Conservation (phyloP, 2,113 vertebrate genomes). For the Poecilia latipinna region DNA sequence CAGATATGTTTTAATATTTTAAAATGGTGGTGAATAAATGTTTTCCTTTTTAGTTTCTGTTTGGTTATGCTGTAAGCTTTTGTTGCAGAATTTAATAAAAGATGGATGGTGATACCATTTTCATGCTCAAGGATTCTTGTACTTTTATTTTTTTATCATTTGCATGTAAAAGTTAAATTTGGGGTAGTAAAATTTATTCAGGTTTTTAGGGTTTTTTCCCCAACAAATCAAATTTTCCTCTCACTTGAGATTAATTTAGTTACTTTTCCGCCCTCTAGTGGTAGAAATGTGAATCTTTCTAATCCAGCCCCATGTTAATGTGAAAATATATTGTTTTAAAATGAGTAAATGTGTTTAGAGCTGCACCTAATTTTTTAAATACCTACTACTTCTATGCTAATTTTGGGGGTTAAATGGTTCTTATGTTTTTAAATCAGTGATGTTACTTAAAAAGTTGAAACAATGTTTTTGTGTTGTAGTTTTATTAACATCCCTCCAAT, state of each 20-base stretch:
- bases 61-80: conserved; percentile 9
- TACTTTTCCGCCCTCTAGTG: conserved; percentile 60
- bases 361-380: too few species aligned
- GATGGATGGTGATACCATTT: background rate
- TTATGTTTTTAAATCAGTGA: background rate
- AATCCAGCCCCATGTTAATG: background rate
- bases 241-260: conserved; percentile 6
- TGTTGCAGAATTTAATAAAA: conserved; percentile 1
- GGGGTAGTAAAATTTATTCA: conserved; percentile 47
- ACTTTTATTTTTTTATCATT: background rate
- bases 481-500: too few species aligned
- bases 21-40: conserved; percentile 35
- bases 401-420: too few species aligned
- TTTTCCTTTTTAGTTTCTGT: conserved; percentile 20
- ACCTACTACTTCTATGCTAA: too few species aligned
- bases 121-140: background rate
- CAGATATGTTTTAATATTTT: background rate
- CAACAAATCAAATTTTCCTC: background rate
- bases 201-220: background rate
- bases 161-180: conserved; percentile 8
- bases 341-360: too few species aligned
- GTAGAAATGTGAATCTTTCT: conserved; percentile 3
- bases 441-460: background rate
- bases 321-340: background rate
- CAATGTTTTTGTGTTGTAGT: background rate